phyloP scores from a whole-genome alignment of 1,140 invertebrate genomes.

The Piezodorus guildinii region DNA sequence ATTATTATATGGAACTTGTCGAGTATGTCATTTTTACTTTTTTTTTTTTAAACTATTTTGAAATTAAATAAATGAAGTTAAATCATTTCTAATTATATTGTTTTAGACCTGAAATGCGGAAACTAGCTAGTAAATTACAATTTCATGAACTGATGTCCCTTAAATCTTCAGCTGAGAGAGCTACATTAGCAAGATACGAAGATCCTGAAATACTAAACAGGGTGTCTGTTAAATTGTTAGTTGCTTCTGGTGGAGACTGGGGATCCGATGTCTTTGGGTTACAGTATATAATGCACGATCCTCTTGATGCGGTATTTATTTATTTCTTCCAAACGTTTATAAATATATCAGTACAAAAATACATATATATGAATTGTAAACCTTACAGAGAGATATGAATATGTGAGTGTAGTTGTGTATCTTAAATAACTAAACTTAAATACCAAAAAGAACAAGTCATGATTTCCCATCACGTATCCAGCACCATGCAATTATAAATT shows the following conservation, averaged over 20 bases:
- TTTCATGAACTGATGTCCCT: slow-evolving; percentile 80
- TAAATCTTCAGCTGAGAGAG: slow-evolving; percentile 79
- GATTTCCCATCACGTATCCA: too few relatives aligned
- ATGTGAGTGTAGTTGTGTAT: too few relatives aligned
- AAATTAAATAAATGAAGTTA: not conserved
- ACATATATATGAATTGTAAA: too few relatives aligned
- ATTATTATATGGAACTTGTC: slow-evolving; percentile 80
- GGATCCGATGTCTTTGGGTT: slow-evolving; percentile 95
- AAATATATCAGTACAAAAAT: too few relatives aligned
- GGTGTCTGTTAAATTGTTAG: slow-evolving; percentile 73
- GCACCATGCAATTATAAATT: too few relatives aligned
- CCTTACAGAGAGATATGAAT: too few relatives aligned
- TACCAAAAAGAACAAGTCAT: too few relatives aligned
- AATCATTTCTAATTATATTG: slow-evolving; percentile 18
- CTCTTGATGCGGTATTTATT: slow-evolving; percentile 66
- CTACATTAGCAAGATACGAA: slow-evolving; percentile 91
- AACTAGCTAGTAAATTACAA: slow-evolving; percentile 76
- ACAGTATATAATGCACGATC: slow-evolving; percentile 85
- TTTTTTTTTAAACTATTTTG: not conserved
- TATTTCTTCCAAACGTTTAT: too few relatives aligned
- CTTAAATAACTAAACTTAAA: too few relatives aligned
- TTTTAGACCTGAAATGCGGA: slow-evolving; percentile 71
- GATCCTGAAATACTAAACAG: slow-evolving; percentile 78
- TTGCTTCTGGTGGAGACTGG: slow-evolving; percentile 61
- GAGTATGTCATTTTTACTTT: slow-evolving; percentile 48